A percentile compares a stretch with the other conserved stretches of the same genome.
Conservation (phyloP, 2,113 vertebrate genomes). For the Siniperca knerii region DNA sequence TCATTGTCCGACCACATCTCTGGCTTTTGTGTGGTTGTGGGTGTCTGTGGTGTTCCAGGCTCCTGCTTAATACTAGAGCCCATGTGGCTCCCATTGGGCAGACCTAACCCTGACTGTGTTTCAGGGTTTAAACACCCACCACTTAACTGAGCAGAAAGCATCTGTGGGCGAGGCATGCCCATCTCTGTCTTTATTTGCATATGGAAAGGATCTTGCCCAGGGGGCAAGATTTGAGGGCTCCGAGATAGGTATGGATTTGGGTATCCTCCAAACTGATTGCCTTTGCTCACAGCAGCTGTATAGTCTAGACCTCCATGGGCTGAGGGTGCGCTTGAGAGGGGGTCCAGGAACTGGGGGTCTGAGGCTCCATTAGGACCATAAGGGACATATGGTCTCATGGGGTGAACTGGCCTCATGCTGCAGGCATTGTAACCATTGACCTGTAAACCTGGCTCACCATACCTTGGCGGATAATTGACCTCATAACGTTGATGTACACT, state of each 20-base stretch:
- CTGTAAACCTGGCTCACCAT: conserved; percentile 88
- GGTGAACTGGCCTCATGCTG: conserved; percentile 84
- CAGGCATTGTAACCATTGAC: conserved; percentile 89
- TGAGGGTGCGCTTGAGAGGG: conserved; percentile 84
- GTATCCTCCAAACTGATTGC: conserved; percentile 85
- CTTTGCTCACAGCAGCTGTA: conserved; percentile 84
- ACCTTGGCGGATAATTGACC: conserved; percentile 90
- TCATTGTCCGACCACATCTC: conserved; percentile 98
- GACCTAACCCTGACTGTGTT: conserved; percentile 77
- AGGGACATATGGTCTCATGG: conserved; percentile 82
- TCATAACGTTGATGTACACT: conserved; percentile 86
- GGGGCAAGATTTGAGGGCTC: conserved; percentile 80
- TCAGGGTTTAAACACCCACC: conserved; percentile 82
- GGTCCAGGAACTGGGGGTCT: conserved; percentile 86
- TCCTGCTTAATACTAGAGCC: conserved; percentile 76
- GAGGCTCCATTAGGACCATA: conserved; percentile 82
- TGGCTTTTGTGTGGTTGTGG: conserved; percentile 82
- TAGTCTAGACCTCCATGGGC: conserved; percentile 83
- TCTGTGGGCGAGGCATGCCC: conserved; percentile 82
- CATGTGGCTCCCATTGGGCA: conserved; percentile 79
- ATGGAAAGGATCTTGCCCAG: conserved; percentile 85
- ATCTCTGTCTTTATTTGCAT: conserved; percentile 88
- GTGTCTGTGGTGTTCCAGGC: conserved; percentile 62
- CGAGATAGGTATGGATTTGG: conserved; percentile 83
- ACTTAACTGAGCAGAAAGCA: conserved; percentile 83